Evolutionary conservation across 1,140 invertebrate species (phyloP), one percentile per base, ranked within the genome.

Genomic region (Drosophila insularis): DNA sequence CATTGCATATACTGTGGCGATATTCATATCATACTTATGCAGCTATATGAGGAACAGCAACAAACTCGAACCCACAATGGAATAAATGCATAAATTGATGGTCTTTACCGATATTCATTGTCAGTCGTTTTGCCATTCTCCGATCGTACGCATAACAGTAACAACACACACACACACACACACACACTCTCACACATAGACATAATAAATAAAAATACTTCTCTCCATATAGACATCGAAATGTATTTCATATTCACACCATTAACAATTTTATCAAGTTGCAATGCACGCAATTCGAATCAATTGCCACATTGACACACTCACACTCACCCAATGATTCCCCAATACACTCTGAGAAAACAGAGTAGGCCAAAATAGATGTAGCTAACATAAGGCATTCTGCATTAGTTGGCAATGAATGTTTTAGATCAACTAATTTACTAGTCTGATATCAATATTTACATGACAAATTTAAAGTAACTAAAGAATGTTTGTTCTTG

Each of bases 251-350:
- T 65, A 78, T 81, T 77, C 69, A 74, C 69, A 78, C 64, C 70
- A 78, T 64, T 78, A 65, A 76, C 71, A 74, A 60, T 68, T 73
- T 76, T 71, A 79, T 76, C 63, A 59, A 71, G 63, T 76, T 87
- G 82, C 81, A 58, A 81, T 67, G 68, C 82, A 86, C 74, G 82
- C 81, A 77, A 86, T 72, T 50, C 63, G 64, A 86, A 82, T 86
- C 81, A 86, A 86, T 86, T 86, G 78, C 82, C 82, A 86, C 81
- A 86, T 81, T 86, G 82, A 86, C 81, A 86, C 74, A 86, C 66
- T 27, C 27, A 27, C 71, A 86, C 66, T 27, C 27, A 27, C 71
- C 87, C 66, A 85, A 85, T 75, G 14, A 19, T 27, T 54, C 21
- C 68, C 61, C 68, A n/a, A 27, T 37, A 43, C 37, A 75, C 59